These are phyloP conservation scores for Amphiduros pacificus DNA, from an alignment of 2,888 invertebrate species.

Conservation along the genomic window DNA sequence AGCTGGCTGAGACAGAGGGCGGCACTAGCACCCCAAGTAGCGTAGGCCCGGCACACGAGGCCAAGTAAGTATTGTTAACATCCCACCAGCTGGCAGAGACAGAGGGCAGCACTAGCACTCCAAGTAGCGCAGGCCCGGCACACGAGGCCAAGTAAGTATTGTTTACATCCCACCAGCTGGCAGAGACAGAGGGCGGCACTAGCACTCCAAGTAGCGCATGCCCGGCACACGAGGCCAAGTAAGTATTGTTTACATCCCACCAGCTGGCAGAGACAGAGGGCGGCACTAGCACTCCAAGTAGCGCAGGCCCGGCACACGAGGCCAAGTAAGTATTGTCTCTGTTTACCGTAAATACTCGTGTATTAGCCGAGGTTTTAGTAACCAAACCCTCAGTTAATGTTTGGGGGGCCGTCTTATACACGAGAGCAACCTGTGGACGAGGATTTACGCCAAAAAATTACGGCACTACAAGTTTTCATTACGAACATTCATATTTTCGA, in stretches of 20 bases:
- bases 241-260: too few relatives aligned
- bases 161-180: slow-evolving; percentile 52
- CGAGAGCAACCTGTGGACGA: too few relatives aligned
- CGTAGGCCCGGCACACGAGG: too few relatives aligned
- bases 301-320: too few relatives aligned
- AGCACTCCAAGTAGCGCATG: background rate
- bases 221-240: slow-evolving; percentile 6
- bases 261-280: slow-evolving; percentile 43
- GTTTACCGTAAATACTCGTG: too few relatives aligned
- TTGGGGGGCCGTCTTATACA: too few relatives aligned
- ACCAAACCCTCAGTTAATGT: too few relatives aligned
- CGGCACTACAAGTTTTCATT: too few relatives aligned
- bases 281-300: background rate
- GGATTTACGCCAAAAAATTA: too few relatives aligned
- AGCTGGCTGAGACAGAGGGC: slow-evolving; percentile 40
- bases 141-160: slow-evolving; percentile 4
- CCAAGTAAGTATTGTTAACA: background rate
- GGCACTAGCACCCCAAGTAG: background rate
- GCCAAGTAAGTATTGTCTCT: background rate
- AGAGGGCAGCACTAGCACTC: background rate
- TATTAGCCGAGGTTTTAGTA: too few relatives aligned
- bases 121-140: too few relatives aligned
- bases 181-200: slow-evolving; percentile 35
- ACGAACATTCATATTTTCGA: too few relatives aligned
- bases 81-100: slow-evolving; percentile 50